A percentile compares a stretch with the other conserved stretches of the same genome.
These are phyloP conservation scores for Eupithecia subumbrata DNA, from an alignment of 2,888 invertebrate genomes.

Conservation along the genomic window DNA sequence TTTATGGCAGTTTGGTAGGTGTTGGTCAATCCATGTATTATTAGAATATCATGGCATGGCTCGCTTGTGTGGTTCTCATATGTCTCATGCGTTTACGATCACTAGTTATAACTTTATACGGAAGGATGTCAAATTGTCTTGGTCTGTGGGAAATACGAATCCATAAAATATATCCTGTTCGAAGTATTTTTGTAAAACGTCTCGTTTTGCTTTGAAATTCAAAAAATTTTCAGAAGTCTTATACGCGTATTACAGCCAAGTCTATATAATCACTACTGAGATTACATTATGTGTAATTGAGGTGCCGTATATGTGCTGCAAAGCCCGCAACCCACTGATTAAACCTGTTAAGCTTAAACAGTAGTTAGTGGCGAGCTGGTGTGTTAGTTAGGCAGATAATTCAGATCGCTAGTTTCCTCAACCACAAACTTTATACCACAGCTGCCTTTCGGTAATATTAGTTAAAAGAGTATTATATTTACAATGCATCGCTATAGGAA, in stretches of 20 bases:
- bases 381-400: slow-evolving; percentile 36
- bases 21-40: slow-evolving; percentile 10
- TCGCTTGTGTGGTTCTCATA: slow-evolving; percentile 26
- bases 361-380: slow-evolving; percentile 27
- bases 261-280: slow-evolving; percentile 48
- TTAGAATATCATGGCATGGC: neutral
- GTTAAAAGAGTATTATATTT: slow-evolving; percentile 55
- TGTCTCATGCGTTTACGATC: slow-evolving; percentile 12
- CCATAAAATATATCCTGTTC: neutral
- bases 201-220: neutral
- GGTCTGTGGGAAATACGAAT: neutral
- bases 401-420: slow-evolving; percentile 43
- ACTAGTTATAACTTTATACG: slow-evolving; percentile 30
- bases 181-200: neutral
- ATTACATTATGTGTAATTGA: slow-evolving; percentile 50
- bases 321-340: slow-evolving; percentile 12
- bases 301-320: slow-evolving; percentile 49
- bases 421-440: slow-evolving; percentile 35
- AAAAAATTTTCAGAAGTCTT: neutral
- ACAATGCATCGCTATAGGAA: slow-evolving; percentile 45
- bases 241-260: slow-evolving; percentile 18
- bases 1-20: slow-evolving; percentile 24
- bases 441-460: slow-evolving; percentile 50
- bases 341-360: slow-evolving; percentile 12
- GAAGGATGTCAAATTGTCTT: neutral